These are phyloP conservation scores for Cairina moschata DNA, from an alignment of 2,113 vertebrate genomes.

Conservation along the genomic window DNA sequence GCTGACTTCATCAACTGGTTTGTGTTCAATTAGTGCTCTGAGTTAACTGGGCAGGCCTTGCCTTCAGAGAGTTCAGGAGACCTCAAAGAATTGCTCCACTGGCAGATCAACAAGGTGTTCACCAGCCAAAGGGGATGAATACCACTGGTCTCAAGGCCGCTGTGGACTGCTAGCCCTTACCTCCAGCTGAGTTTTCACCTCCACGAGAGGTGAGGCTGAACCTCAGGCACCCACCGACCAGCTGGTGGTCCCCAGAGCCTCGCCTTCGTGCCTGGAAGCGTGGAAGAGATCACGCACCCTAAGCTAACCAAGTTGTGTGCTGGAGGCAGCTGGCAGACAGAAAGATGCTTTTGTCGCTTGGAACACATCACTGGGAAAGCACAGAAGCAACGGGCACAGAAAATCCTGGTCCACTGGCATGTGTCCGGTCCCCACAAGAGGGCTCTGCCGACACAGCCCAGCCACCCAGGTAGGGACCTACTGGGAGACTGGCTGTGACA, in stretches of 20 bases:
- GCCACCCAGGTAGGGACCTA: neutral
- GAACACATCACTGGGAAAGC: neutral
- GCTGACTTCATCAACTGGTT: neutral
- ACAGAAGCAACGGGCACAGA: neutral
- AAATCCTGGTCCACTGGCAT: accelerated
- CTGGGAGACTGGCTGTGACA: neutral
- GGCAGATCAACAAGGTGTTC: neutral
- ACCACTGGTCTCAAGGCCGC: accelerated
- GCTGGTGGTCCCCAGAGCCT: neutral
- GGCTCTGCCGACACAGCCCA: neutral
- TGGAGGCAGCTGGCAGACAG: neutral
- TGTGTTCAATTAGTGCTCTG: neutral
- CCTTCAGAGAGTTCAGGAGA: neutral
- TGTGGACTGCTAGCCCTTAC: neutral
- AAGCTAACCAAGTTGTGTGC: accelerated
- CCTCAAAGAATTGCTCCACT: neutral
- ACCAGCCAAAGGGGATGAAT: neutral
- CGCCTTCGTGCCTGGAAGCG: neutral
- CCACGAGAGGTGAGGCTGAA: neutral
- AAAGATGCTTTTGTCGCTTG: neutral
- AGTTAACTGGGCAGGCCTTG: neutral
- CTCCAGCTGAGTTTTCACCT: neutral
- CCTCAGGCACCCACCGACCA: neutral
- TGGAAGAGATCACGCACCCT: neutral
- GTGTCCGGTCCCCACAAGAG: neutral